phyloP scores from a whole-genome alignment of 2,113 vertebrate genomes.

The Tachysurus vachellii region DNA sequence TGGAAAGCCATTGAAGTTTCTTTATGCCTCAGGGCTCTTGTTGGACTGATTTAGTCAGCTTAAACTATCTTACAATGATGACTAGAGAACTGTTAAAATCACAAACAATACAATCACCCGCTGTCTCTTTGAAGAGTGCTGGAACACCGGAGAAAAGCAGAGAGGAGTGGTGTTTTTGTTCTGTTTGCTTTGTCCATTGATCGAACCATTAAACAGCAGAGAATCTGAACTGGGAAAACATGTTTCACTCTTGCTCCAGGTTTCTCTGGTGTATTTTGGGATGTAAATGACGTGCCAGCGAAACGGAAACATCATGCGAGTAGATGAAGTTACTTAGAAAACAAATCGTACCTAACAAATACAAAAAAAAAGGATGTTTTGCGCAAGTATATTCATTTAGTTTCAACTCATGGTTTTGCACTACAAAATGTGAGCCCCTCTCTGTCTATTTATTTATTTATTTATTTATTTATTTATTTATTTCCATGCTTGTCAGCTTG shows the following conservation, averaged over 20 bases:
- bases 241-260: not conserved
- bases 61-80: not conserved
- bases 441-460: too few species aligned
- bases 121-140: not conserved
- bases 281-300: not conserved
- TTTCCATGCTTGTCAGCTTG: too few species aligned
- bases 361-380: not conserved
- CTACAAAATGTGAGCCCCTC: not conserved
- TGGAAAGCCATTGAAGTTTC: not conserved
- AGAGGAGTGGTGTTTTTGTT: not conserved
- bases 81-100: not conserved
- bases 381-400: not conserved
- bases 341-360: not conserved
- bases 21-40: not conserved
- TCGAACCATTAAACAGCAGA: not conserved
- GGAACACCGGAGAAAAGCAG: not conserved
- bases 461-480: too few species aligned
- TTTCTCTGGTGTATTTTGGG: not conserved
- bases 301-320: not conserved
- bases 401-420: not conserved
- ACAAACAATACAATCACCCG: not conserved
- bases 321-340: not conserved
- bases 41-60: not conserved
- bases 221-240: not conserved
- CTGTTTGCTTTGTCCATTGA: constrained; percentile 6